These are phyloP conservation scores for Clivina fossor DNA, from an alignment of 2,888 invertebrate genomes.

Conservation along the genomic window DNA sequence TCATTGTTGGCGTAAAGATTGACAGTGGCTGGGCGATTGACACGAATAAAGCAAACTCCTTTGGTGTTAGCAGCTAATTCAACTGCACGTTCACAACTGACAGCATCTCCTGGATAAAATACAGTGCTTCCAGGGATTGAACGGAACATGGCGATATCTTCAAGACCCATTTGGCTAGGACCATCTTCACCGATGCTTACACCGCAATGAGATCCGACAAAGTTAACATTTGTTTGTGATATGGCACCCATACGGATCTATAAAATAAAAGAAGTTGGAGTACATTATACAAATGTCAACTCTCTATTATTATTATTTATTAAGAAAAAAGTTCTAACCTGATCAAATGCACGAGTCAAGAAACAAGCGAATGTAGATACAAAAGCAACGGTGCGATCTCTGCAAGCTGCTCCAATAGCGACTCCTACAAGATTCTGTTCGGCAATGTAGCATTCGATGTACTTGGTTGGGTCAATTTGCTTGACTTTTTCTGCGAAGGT, in stretches of 20 bases:
- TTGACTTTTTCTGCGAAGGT: slow-evolving; percentile 94
- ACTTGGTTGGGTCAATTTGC: slow-evolving; percentile 70
- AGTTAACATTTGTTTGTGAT: slow-evolving; percentile 96
- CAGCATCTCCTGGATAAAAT: slow-evolving; percentile 89
- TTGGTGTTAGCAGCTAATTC: slow-evolving; percentile 94
- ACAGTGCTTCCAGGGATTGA: slow-evolving; percentile 80
- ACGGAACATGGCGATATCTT: slow-evolving; percentile 95
- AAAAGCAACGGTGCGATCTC: slow-evolving; percentile 91
- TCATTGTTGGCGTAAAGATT: slow-evolving; percentile 87
- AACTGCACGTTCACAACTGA: slow-evolving; percentile 89
- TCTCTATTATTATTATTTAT: slow-evolving; percentile 11
- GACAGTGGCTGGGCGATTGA: slow-evolving; percentile 87
- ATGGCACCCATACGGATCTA: slow-evolving; percentile 99
- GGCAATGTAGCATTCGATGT: slow-evolving; percentile 98
- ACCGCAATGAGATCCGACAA: slow-evolving; percentile 96
- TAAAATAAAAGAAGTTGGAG: slow-evolving; percentile 39
- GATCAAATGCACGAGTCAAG: slow-evolving; percentile 95
- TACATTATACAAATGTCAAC: slow-evolving; percentile 1
- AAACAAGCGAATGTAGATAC: slow-evolving; percentile 98
- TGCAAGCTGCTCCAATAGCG: slow-evolving; percentile 91
- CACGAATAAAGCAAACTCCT: slow-evolving; percentile 95
- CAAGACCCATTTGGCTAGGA: slow-evolving; percentile 99
- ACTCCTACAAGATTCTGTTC: slow-evolving; percentile 98
- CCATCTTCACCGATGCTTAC: slow-evolving; percentile 99
- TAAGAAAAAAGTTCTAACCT: slow-evolving; percentile 59